phyloP scores from a whole-genome alignment of 2,888 invertebrate genomes.

The Cheilosia grossa region DNA sequence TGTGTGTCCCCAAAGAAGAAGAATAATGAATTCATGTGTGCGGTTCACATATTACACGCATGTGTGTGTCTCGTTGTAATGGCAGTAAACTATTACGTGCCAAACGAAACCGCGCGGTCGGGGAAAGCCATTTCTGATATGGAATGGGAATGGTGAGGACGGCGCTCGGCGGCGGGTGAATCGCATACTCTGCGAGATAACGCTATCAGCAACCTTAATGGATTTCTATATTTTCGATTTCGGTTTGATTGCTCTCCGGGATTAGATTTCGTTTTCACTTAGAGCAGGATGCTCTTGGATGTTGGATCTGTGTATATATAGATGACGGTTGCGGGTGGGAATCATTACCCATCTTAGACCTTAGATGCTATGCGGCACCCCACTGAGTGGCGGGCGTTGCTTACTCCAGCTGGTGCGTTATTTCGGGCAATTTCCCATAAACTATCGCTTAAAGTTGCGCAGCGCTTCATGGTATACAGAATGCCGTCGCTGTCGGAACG shows the following conservation, averaged over 20 bases:
- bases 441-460: constrained; percentile 61
- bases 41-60: constrained; percentile 76
- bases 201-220: constrained; percentile 78
- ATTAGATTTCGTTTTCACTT: constrained; percentile 79
- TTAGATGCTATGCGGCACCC: constrained; percentile 28
- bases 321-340: constrained; percentile 30
- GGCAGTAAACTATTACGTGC: constrained; percentile 71
- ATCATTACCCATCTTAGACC: constrained; percentile 64
- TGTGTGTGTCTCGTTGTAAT: constrained; percentile 71
- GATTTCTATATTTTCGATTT: constrained; percentile 79
- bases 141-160: constrained; percentile 22
- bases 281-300: constrained; percentile 64
- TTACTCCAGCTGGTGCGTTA: constrained; percentile 62
- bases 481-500: constrained; percentile 8
- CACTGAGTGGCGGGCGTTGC: constrained; percentile 22
- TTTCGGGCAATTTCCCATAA: constrained; percentile 58
- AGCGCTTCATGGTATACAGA: constrained; percentile 60
- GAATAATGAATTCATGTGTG: constrained; percentile 75
- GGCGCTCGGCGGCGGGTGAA: constrained; percentile 27
- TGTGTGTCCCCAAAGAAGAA: constrained; percentile 61
- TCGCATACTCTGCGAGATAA: constrained; percentile 76
- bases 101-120: constrained; percentile 38
- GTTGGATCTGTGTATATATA: constrained; percentile 10
- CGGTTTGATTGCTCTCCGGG: constrained; percentile 79
- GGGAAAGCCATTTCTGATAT: constrained; percentile 52